Percentiles rank a stretch among this genome's conserved stretches.
These are phyloP conservation scores for Ochropleura leucogaster DNA, from an alignment of 2,888 invertebrate species.

Conservation along the genomic window DNA sequence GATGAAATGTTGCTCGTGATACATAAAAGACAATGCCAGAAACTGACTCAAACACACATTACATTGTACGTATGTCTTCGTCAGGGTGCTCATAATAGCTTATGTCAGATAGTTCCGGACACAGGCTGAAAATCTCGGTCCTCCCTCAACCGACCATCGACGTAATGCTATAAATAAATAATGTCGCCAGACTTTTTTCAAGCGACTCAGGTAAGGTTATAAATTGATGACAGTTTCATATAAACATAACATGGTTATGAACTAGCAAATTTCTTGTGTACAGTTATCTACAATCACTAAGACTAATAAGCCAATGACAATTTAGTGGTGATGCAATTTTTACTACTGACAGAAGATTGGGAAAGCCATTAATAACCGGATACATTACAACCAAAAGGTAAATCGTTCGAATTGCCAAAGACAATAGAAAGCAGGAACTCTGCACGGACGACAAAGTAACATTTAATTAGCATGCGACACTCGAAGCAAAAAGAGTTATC, in stretches of 20 bases:
- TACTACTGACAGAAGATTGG: slow-evolving; percentile 17
- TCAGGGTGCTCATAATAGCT: slow-evolving; percentile 32
- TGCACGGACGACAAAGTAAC: slow-evolving; percentile 49
- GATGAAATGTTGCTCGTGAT: slow-evolving; percentile 53
- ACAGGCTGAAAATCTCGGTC: slow-evolving; percentile 18
- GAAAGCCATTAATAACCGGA: slow-evolving; percentile 41
- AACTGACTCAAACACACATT: slow-evolving; percentile 21
- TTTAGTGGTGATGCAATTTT: slow-evolving; percentile 3
- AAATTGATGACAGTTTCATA: background rate
- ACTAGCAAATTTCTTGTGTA: background rate
- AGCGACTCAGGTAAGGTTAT: background rate
- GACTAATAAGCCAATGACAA: background rate
- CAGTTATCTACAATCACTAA: background rate
- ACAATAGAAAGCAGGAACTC: slow-evolving; percentile 56
- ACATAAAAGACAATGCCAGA: slow-evolving; percentile 56
- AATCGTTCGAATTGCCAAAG: slow-evolving; percentile 30
- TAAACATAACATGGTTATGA: background rate
- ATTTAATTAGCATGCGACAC: slow-evolving; percentile 66
- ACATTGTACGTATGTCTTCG: slow-evolving; percentile 14
- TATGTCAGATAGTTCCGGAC: slow-evolving; percentile 28
- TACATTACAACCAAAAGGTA: slow-evolving; percentile 30
- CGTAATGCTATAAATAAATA: slow-evolving; percentile 19
- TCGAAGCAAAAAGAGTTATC: slow-evolving; percentile 58
- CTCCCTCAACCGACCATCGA: background rate
- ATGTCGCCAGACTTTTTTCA: slow-evolving; percentile 3